Evolutionary conservation across 2,113 vertebrate genomes (phyloP).

Genomic region (Poicephalus gulielmi): DNA sequence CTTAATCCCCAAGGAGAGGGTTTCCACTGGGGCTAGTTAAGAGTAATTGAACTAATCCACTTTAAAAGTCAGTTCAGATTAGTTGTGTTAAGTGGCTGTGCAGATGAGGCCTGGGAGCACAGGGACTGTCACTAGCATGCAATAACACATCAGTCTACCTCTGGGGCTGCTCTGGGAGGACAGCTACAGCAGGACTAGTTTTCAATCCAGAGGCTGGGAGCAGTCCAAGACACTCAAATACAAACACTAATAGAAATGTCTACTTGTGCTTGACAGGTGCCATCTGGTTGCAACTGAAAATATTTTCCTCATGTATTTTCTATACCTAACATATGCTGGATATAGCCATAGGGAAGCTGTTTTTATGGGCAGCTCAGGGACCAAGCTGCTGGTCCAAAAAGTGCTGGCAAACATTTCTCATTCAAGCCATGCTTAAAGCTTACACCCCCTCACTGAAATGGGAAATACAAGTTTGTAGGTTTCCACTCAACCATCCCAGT

Average conservation of each 20-base stretch:
- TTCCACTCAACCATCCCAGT: fast-evolving
- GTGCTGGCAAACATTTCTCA: neutral
- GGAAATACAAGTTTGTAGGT: fast-evolving
- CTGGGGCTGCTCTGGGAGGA: neutral
- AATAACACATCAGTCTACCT: conserved; percentile 43
- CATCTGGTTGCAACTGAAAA: conserved; percentile 45
- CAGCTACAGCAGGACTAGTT: neutral
- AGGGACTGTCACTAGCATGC: conserved; percentile 26
- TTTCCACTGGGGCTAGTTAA: conserved; percentile 45
- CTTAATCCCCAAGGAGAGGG: conserved; percentile 24
- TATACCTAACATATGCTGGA: neutral
- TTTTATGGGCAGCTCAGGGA: neutral
- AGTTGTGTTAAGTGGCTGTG: conserved; percentile 32
- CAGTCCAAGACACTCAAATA: conserved; percentile 27
- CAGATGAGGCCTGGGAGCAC: conserved; percentile 41
- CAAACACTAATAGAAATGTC: conserved; percentile 43
- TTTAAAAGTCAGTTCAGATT: conserved; percentile 63
- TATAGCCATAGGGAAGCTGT: neutral
- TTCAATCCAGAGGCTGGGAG: conserved; percentile 8
- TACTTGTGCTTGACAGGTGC: conserved; percentile 57
- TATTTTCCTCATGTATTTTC: conserved; percentile 25
- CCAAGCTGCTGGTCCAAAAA: neutral
- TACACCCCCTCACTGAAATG: neutral
- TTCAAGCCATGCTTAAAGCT: neutral
- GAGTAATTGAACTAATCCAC: conserved; percentile 68